Percentiles rank a stretch among this genome's conserved stretches.
Evolutionary conservation across 2,113 vertebrate species (phyloP).

Genomic region (Crotalus horridus): DNA sequence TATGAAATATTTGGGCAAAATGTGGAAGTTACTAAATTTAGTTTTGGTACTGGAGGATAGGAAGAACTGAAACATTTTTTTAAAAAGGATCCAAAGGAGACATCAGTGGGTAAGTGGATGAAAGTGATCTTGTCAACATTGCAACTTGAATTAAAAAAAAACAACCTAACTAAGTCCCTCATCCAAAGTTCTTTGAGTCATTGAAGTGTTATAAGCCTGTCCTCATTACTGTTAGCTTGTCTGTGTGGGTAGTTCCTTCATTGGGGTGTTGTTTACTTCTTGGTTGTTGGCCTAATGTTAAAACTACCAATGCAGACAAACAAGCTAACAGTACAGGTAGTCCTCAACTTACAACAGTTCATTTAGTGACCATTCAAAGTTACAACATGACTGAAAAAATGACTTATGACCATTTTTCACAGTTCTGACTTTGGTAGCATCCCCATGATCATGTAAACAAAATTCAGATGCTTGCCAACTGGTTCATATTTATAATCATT

Average conservation of each 20-base stretch:
- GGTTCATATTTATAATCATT: not conserved
- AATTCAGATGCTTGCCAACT: not conserved
- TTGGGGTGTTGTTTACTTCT: not conserved
- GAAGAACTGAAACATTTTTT: not conserved
- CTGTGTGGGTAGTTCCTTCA: not conserved
- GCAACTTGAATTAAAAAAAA: not conserved
- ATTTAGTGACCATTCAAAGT: not conserved
- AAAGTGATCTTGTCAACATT: not conserved
- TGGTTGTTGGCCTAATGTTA: not conserved
- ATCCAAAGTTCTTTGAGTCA: not conserved
- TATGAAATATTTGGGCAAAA: not conserved
- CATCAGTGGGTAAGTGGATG: not conserved
- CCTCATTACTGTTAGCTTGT: not conserved
- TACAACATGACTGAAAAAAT: not conserved
- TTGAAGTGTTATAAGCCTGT: not conserved
- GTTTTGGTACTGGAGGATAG: not conserved
- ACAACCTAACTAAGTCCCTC: not conserved
- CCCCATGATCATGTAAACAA: not conserved
- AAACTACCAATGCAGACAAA: not conserved
- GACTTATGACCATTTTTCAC: not conserved
- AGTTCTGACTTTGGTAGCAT: not conserved
- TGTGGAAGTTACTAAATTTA: not conserved
- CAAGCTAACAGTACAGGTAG: not conserved
- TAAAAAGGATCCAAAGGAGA: not conserved
- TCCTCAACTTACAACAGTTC: not conserved